A percentile compares a stretch with the other conserved stretches of the same genome.
Evolutionary conservation across 1,140 invertebrate genomes (phyloP).

Genomic region (Helicoverpa zea): DNA sequence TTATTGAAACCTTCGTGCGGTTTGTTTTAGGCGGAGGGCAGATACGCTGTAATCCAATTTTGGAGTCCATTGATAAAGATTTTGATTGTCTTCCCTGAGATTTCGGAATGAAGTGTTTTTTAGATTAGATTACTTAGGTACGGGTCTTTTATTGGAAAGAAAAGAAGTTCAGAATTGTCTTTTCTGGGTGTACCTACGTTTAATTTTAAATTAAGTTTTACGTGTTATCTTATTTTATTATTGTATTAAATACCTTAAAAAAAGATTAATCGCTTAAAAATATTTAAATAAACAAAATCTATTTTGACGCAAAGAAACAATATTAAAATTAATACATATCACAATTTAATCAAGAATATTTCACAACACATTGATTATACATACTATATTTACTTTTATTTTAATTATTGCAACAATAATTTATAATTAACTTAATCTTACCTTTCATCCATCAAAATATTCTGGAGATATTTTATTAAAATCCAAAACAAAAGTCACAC

Average conservation of each 20-base stretch:
- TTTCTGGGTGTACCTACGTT: background rate
- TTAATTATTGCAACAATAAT: too few relatives aligned
- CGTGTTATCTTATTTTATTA: too few relatives aligned
- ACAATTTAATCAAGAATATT: too few relatives aligned
- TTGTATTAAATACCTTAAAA: too few relatives aligned
- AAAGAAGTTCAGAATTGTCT: background rate
- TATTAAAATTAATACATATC: too few relatives aligned
- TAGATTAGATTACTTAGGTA: background rate
- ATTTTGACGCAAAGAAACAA: too few relatives aligned
- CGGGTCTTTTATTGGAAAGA: background rate
- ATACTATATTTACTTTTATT: too few relatives aligned
- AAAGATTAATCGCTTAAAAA: too few relatives aligned
- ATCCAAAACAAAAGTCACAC: slow-evolving; percentile 37
- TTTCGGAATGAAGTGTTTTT: slow-evolving; percentile 18
- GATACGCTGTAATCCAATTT: slow-evolving; percentile 44
- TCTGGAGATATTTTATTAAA: background rate
- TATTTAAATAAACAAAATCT: too few relatives aligned
- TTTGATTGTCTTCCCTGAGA: slow-evolving; percentile 25
- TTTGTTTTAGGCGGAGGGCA: slow-evolving; percentile 36
- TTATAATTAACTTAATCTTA: background rate
- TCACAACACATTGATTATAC: too few relatives aligned
- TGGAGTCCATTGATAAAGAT: slow-evolving; percentile 45
- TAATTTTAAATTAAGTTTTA: background rate
- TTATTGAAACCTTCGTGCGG: slow-evolving; percentile 61
- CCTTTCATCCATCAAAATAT: slow-evolving; percentile 19